phyloP scores from a whole-genome alignment of 2,113 vertebrate species.

The Symphodus melops region DNA sequence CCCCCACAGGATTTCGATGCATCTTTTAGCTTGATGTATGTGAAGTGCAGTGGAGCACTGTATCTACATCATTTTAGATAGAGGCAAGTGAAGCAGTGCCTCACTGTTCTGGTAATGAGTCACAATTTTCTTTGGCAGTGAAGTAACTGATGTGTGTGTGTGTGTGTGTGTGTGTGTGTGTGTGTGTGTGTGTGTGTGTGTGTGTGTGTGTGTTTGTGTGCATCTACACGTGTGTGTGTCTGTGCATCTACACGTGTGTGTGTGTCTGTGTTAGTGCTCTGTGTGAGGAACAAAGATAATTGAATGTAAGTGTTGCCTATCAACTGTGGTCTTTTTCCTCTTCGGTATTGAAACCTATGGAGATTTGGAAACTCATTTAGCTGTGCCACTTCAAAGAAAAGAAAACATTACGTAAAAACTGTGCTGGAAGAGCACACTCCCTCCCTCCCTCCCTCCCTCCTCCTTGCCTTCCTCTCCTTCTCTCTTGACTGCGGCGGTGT shows the following conservation, averaged over 20 bases:
- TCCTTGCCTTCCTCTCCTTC: neutral
- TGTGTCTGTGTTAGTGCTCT: slow-evolving; percentile 1
- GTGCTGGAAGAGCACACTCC: slow-evolving; percentile 28
- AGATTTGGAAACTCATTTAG: slow-evolving; percentile 69
- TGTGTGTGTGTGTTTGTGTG: slow-evolving; percentile 4
- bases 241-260: slow-evolving; percentile 10
- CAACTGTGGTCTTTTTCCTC: slow-evolving; percentile 61
- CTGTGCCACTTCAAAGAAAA: slow-evolving; percentile 68
- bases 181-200: slow-evolving; percentile 6
- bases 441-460: neutral
- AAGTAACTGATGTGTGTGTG: slow-evolving; percentile 25
- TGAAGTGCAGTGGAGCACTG: slow-evolving; percentile 50
- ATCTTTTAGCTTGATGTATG: slow-evolving; percentile 66
- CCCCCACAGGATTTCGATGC: slow-evolving; percentile 50
- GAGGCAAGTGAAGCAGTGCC: slow-evolving; percentile 51
- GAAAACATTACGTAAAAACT: slow-evolving; percentile 59
- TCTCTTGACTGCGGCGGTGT: slow-evolving; percentile 11
- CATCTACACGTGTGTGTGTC: slow-evolving; percentile 17
- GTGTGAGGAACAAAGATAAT: slow-evolving; percentile 63
- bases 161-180: slow-evolving; percentile 6
- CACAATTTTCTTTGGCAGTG: slow-evolving; percentile 51
- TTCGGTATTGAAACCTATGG: slow-evolving; percentile 54
- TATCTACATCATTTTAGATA: slow-evolving; percentile 58
- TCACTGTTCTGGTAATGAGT: slow-evolving; percentile 56
- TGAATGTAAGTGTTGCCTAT: slow-evolving; percentile 74